Conservation (phyloP, 2,113 vertebrate genomes). For the Pleuronectes platessa region DNA sequence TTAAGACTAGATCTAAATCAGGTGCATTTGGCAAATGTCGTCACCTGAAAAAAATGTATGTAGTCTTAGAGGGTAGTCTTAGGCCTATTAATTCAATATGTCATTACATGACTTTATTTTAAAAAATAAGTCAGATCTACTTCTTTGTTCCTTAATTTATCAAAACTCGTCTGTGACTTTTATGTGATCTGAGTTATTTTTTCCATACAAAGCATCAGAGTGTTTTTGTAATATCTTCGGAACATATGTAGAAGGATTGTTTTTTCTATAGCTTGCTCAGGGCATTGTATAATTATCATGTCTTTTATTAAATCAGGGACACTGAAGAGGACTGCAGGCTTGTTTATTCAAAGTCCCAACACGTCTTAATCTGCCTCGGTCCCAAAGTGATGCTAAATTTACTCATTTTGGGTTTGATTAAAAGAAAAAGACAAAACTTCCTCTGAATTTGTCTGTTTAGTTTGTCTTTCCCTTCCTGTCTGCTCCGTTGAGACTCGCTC, state of each 20-base stretch:
- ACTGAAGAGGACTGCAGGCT: conserved; percentile 35
- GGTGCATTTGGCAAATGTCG: conserved; percentile 1
- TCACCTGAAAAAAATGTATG: neutral
- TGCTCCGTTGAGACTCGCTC: conserved; percentile 25
- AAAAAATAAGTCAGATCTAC: neutral
- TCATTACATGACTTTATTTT: conserved; percentile 28
- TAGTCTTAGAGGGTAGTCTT: neutral
- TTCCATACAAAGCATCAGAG: conserved; percentile 44
- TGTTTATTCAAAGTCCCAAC: conserved; percentile 49
- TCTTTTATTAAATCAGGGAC: conserved; percentile 50
- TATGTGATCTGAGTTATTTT: conserved; percentile 3
- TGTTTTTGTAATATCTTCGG: conserved; percentile 41
- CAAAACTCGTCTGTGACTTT: neutral
- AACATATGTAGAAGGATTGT: conserved; percentile 46
- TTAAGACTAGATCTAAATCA: neutral
- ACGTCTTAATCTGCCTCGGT: conserved; percentile 65
- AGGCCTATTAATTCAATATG: neutral
- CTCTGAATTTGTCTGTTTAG: conserved; percentile 18
- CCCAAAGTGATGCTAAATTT: conserved; percentile 63
- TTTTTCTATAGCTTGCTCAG: conserved; percentile 39
- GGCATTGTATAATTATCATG: conserved; percentile 39
- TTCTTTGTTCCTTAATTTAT: neutral
- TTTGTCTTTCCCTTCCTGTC: conserved; percentile 24
- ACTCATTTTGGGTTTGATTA: conserved; percentile 28
- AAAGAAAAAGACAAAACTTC: conserved; percentile 5